phyloP scores from a whole-genome alignment of 2,888 invertebrate species.

The Onthophagus sagittarius region DNA sequence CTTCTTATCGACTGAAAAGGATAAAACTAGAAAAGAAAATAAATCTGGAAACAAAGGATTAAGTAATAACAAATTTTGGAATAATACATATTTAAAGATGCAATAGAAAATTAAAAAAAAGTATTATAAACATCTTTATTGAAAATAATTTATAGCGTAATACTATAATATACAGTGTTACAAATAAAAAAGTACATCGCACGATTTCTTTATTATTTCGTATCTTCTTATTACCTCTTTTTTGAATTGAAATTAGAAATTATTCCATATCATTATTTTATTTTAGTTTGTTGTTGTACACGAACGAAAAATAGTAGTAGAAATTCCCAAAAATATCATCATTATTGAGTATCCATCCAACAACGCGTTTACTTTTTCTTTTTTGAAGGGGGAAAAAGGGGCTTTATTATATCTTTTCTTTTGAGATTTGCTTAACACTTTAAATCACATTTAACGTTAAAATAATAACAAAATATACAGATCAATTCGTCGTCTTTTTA shows the following conservation, averaged over 20 bases:
- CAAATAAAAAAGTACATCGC: conserved; percentile 31
- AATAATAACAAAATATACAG: conserved; percentile 25
- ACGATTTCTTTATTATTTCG: conserved; percentile 2
- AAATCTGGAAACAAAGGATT: background rate
- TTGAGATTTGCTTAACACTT: conserved; percentile 24
- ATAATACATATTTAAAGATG: too few relatives aligned
- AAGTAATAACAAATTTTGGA: background rate
- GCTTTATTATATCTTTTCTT: background rate
- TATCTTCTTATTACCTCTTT: background rate
- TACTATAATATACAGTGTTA: conserved; percentile 30
- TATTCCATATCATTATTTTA: conserved; percentile 16
- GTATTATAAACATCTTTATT: conserved; percentile 33
- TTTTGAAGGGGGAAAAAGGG: too few relatives aligned
- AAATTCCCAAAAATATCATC: conserved; percentile 24
- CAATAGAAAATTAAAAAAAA: background rate
- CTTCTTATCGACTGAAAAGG: background rate
- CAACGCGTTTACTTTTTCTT: background rate
- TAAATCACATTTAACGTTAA: conserved; percentile 26
- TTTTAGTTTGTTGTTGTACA: conserved; percentile 23
- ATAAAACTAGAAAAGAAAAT: too few relatives aligned
- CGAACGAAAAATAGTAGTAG: conserved; percentile 21
- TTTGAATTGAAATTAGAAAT: conserved; percentile 15
- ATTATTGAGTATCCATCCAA: conserved; percentile 14
- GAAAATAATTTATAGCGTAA: conserved; percentile 34
- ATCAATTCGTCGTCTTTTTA: conserved; percentile 22